Conservation (phyloP, 2,113 vertebrate genomes). For the Lagopus muta region DNA sequence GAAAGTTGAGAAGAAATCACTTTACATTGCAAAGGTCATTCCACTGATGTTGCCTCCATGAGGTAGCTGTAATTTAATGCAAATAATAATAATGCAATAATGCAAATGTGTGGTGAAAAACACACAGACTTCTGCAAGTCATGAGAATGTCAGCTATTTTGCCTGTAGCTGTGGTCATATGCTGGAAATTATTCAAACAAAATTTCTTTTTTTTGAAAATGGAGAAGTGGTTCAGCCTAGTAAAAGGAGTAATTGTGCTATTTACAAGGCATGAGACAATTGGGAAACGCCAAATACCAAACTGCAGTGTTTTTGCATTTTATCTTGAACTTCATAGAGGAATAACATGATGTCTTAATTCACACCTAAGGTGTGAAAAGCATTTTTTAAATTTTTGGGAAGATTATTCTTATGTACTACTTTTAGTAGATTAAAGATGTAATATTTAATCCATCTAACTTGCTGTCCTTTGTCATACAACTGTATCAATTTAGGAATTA, state of each 20-base stretch:
- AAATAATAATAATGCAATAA: too few relatives aligned
- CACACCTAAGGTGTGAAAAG: not conserved
- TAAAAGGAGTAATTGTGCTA: not conserved
- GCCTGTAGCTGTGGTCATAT: not conserved
- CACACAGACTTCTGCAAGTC: not conserved
- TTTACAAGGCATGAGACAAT: not conserved
- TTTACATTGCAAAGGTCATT: slow-evolving; percentile 19
- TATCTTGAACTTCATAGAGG: not conserved
- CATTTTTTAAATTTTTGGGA: not conserved
- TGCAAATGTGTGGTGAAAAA: not conserved
- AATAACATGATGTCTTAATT: not conserved
- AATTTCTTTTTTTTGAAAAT: not conserved
- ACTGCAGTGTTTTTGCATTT: not conserved
- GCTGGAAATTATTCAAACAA: not conserved
- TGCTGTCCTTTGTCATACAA: not conserved
- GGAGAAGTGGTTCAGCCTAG: not conserved
- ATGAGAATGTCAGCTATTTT: not conserved
- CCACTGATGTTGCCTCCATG: slow-evolving; percentile 43
- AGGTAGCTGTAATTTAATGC: slow-evolving; percentile 35
- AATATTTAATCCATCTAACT: not conserved
- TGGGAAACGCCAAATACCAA: not conserved
- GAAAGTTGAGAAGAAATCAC: slow-evolving; percentile 40
- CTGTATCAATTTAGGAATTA: not conserved
- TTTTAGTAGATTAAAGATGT: not conserved
- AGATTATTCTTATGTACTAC: not conserved